Conservation (phyloP, 2,113 vertebrate genomes). For the Isurus oxyrinchus region DNA sequence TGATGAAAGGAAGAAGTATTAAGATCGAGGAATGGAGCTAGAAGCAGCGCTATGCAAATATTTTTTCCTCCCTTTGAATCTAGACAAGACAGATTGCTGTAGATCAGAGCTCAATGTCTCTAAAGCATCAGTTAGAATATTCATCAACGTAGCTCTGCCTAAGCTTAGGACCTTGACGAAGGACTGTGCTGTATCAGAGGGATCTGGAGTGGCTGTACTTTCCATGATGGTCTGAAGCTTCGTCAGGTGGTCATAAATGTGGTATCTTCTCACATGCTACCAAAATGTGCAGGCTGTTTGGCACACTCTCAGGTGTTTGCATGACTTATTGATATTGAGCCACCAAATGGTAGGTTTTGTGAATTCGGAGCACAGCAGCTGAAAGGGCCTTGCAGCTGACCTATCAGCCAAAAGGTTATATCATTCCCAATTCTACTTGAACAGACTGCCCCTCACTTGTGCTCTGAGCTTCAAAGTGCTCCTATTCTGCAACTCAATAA, state of each 20-base stretch:
- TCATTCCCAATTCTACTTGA: not conserved
- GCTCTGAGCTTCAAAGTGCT: not conserved
- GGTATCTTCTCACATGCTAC: not conserved
- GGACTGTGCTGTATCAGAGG: not conserved
- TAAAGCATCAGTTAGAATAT: not conserved
- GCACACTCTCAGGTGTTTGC: not conserved
- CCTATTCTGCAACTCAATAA: not conserved
- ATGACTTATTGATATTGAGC: not conserved
- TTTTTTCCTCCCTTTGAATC: not conserved
- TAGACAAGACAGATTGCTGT: not conserved
- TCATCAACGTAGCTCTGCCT: not conserved
- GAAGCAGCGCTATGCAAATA: not conserved
- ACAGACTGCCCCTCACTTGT: not conserved
- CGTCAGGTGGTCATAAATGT: not conserved
- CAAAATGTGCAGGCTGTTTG: not conserved
- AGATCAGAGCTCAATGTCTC: not conserved
- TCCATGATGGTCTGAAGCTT: not conserved
- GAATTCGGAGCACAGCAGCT: not conserved
- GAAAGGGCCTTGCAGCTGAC: not conserved
- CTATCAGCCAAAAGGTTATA: not conserved
- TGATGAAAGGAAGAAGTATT: not conserved
- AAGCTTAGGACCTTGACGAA: not conserved
- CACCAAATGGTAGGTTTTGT: not conserved
- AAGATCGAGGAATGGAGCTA: not conserved
- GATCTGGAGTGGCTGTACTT: not conserved